These are phyloP conservation scores for Sabatieria punctata DNA, from an alignment of 2,888 invertebrate genomes.

Conservation along the genomic window DNA sequence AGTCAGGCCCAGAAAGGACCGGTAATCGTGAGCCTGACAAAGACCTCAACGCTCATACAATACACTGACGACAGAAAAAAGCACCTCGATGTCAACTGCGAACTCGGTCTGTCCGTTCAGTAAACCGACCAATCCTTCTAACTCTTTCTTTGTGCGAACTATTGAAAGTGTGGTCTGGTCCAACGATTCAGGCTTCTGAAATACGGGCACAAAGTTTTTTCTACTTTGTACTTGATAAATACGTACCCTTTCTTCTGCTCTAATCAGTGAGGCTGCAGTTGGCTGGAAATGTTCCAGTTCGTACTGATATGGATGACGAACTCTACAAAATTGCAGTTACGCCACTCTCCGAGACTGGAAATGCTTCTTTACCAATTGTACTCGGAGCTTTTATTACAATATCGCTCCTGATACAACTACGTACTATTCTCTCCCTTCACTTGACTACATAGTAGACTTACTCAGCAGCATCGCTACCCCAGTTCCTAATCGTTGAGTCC, in stretches of 20 bases:
- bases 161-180: constrained; percentile 49
- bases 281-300: constrained; percentile 18
- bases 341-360: not conserved
- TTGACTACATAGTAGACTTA: no score
- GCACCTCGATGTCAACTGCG: constrained; percentile 58
- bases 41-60: constrained; percentile 46
- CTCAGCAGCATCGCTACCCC: no score
- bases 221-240: not conserved
- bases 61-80: constrained; percentile 36
- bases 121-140: constrained; percentile 49
- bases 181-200: constrained; percentile 39
- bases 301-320: constrained; percentile 19
- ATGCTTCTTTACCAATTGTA: not conserved
- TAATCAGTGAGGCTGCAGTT: constrained; percentile 13
- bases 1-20: constrained; percentile 79
- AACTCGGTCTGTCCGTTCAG: constrained; percentile 52
- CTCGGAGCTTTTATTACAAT: no score
- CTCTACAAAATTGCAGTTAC: not conserved
- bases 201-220: not conserved
- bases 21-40: constrained; percentile 66
- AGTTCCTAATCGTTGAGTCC: no score
- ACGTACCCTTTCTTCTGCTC: not conserved
- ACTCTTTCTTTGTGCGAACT: constrained; percentile 47
- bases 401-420: no score
- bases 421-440: no score